A percentile compares a stretch with the other conserved stretches of the same genome.
phyloP scores from a whole-genome alignment of 2,113 vertebrate species.

The Pedionomus torquatus region DNA sequence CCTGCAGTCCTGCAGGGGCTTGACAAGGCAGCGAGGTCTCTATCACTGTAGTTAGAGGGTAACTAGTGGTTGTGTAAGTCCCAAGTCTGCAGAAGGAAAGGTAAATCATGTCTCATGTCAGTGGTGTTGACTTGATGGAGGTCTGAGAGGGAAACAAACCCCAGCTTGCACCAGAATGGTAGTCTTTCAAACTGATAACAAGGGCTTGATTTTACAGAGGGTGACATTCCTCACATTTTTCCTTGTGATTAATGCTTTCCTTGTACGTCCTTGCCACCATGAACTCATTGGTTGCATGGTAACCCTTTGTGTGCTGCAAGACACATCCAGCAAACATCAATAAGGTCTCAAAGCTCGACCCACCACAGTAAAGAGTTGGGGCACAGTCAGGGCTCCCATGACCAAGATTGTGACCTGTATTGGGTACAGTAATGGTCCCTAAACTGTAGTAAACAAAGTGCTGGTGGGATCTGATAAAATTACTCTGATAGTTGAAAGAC shows the following conservation, averaged over 20 bases:
- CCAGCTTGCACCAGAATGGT: neutral
- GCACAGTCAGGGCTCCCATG: no score
- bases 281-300: neutral
- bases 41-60: neutral
- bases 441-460: neutral
- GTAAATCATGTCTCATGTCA: neutral
- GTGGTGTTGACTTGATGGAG: neutral
- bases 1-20: neutral
- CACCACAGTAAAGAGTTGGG: rapidly evolving
- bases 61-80: rapidly evolving
- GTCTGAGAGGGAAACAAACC: neutral
- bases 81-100: neutral
- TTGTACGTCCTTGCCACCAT: neutral
- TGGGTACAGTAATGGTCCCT: neutral
- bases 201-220: constrained; percentile 22
- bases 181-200: neutral
- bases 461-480: neutral
- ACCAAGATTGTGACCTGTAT: rapidly evolving
- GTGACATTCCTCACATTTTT: constrained; percentile 48
- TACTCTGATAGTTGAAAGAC: neutral
- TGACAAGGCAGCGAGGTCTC: neutral
- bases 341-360: neutral
- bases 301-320: neutral
- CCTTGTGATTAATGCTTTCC: neutral
- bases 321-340: neutral